These are phyloP conservation scores for Etheostoma perlongum DNA, from an alignment of 2,797 vertebrate genomes.

Conservation along the genomic window DNA sequence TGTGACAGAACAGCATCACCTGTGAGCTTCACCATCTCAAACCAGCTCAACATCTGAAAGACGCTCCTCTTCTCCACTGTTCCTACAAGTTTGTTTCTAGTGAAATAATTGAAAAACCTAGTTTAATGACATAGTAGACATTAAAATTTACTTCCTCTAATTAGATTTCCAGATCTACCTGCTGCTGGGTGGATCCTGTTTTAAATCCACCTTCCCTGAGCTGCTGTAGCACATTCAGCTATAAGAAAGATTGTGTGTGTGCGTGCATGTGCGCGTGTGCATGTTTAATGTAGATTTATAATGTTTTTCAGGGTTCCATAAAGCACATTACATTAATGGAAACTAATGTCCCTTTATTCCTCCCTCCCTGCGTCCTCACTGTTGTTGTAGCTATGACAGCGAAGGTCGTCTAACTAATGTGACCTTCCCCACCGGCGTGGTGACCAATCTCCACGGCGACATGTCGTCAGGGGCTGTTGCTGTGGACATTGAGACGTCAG, in stretches of 20 bases:
- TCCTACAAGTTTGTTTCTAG: not conserved
- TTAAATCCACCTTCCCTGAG: not conserved
- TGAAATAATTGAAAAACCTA: not conserved
- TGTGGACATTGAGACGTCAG: slow-evolving; percentile 96
- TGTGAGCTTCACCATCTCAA: not conserved
- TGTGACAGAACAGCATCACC: not conserved
- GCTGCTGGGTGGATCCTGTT: not conserved
- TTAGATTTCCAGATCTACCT: not conserved
- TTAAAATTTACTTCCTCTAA: not conserved
- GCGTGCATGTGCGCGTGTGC: not conserved
- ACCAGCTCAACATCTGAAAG: not conserved
- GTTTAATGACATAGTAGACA: not conserved
- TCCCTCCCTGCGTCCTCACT: not conserved
- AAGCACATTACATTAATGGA: slow-evolving; percentile 20
- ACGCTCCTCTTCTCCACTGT: not conserved
- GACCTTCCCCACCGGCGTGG: slow-evolving; percentile 96
- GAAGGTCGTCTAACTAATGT: slow-evolving; percentile 98
- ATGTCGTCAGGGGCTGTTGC: slow-evolving; percentile 97
- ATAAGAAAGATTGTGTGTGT: not conserved
- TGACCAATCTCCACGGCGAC: slow-evolving; percentile 96
- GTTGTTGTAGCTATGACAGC: slow-evolving; percentile 91
- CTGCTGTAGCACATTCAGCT: not conserved
- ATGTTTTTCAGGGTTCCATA: not conserved
- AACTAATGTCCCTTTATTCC: slow-evolving; percentile 1
- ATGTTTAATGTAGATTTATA: not conserved